A percentile compares a stretch with the other conserved stretches of the same genome.
phyloP scores from a whole-genome alignment of 2,113 vertebrate species.

The Bufo gargarizans region DNA sequence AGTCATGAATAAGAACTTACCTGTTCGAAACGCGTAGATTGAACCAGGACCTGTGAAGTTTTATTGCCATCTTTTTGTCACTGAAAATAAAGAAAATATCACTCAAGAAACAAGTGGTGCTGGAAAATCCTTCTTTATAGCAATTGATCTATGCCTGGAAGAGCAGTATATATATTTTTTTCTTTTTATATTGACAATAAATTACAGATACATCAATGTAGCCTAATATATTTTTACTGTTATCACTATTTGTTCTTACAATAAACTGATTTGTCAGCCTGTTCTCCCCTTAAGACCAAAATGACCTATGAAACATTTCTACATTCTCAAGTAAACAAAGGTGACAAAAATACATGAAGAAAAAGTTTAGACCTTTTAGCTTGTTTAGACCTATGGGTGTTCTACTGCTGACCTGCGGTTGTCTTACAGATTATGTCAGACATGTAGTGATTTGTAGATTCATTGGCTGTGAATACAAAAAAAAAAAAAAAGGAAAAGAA shows the following conservation, averaged over 20 bases:
- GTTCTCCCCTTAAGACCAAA: slow-evolving; percentile 13
- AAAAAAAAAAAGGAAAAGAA: not conserved
- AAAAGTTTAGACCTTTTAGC: not conserved
- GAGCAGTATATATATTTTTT: too few relatives aligned
- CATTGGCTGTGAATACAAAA: slow-evolving; percentile 2
- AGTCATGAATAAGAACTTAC: too few relatives aligned
- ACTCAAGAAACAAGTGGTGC: too few relatives aligned
- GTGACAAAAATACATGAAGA: not conserved
- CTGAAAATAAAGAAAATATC: too few relatives aligned
- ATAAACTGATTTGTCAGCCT: slow-evolving; percentile 6
- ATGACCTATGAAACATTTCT: not conserved
- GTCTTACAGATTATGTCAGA: slow-evolving; percentile 7
- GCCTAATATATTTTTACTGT: not conserved
- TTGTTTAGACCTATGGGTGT: slow-evolving; percentile 12
- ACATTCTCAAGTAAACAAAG: not conserved
- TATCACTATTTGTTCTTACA: not conserved
- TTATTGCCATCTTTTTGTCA: too few relatives aligned
- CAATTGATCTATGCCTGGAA: too few relatives aligned
- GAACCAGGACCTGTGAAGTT: too few relatives aligned
- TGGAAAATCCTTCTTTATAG: too few relatives aligned
- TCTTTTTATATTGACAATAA: not conserved
- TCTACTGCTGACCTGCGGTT: slow-evolving; percentile 15
- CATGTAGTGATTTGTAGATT: slow-evolving; percentile 17
- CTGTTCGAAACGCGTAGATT: too few relatives aligned
- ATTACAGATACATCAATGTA: too few relatives aligned